A percentile compares a stretch with the other conserved stretches of the same genome.
Evolutionary conservation across 2,113 vertebrate genomes (phyloP).

Genomic region (Pedionomus torquatus): DNA sequence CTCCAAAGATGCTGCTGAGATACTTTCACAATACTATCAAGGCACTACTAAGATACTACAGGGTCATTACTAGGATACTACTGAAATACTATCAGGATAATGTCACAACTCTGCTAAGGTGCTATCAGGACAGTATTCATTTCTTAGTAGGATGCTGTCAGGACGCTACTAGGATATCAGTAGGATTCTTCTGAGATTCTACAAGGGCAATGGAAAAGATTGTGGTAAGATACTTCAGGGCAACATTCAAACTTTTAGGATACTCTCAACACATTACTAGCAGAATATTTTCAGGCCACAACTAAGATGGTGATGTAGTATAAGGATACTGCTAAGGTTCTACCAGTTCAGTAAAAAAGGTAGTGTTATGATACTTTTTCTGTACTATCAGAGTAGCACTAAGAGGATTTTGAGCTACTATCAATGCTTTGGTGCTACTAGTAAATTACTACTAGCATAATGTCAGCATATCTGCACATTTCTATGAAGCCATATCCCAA

Average conservation of each 20-base stretch:
- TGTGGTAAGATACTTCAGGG: background rate
- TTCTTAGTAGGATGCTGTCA: background rate
- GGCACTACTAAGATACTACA: background rate
- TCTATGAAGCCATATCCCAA: background rate
- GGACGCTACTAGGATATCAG: no score
- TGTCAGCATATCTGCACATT: background rate
- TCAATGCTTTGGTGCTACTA: background rate
- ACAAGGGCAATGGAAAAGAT: background rate
- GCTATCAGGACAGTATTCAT: background rate
- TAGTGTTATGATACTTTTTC: rapidly evolving
- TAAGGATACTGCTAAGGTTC: background rate
- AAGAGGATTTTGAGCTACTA: rapidly evolving
- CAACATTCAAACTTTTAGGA: background rate
- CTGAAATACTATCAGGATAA: background rate
- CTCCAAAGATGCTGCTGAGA: background rate
- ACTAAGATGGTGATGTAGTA: background rate
- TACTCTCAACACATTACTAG: background rate
- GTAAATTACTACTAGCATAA: background rate
- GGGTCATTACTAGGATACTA: background rate
- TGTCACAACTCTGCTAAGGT: rapidly evolving
- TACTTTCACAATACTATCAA: rapidly evolving
- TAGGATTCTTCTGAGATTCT: background rate
- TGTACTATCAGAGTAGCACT: background rate
- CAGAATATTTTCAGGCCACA: background rate
- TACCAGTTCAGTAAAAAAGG: background rate